Evolutionary conservation across 2,888 invertebrate species (phyloP).

Genomic region (Cenopis cana): DNA sequence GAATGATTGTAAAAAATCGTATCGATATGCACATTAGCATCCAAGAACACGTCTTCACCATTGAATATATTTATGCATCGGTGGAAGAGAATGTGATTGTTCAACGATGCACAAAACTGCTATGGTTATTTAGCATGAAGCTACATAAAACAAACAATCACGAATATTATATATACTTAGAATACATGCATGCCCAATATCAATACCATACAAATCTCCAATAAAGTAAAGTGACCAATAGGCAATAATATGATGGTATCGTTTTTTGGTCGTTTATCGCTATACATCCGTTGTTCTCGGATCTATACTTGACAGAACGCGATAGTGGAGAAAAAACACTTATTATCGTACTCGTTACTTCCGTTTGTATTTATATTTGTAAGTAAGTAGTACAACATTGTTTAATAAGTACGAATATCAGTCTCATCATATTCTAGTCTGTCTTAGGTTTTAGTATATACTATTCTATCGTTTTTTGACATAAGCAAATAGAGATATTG

Average conservation of each 20-base stretch:
- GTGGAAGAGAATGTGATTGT: slow-evolving; percentile 12
- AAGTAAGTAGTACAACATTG: background rate
- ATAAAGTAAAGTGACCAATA: background rate
- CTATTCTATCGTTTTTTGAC: background rate
- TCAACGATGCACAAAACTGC: background rate
- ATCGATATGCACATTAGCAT: background rate
- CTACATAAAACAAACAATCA: background rate
- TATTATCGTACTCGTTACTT: background rate
- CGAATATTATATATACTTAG: background rate
- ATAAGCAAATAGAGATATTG: background rate
- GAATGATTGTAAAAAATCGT: background rate
- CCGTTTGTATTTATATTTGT: background rate
- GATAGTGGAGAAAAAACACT: background rate
- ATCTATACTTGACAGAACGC: background rate
- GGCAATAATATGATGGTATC: background rate
- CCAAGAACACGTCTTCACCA: background rate
- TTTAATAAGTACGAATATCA: background rate
- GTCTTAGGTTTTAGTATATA: too few species aligned
- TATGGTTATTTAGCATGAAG: slow-evolving; percentile 15
- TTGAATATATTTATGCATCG: background rate
- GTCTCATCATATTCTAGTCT: background rate
- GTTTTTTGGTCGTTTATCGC: background rate
- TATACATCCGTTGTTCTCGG: background rate
- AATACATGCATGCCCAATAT: background rate
- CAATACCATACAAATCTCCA: background rate